Evolutionary conservation across 2,113 vertebrate species (phyloP).

Genomic region (Empidonax traillii): DNA sequence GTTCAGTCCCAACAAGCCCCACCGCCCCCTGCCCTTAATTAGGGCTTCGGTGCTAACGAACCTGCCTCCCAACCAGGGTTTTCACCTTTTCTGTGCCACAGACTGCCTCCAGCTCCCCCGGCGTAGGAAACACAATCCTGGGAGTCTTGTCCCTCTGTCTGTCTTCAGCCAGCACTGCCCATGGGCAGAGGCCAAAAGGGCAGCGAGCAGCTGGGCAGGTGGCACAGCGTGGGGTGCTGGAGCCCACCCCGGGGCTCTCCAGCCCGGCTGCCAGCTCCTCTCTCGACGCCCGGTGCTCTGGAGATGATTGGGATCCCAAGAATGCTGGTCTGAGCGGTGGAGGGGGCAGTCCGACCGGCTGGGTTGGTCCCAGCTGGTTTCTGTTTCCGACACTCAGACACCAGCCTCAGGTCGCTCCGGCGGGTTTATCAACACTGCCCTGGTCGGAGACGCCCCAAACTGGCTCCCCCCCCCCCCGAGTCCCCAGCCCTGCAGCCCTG

Average conservation of each 20-base stretch:
- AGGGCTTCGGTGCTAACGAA: background rate
- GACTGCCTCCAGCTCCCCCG: background rate
- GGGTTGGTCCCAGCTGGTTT: conserved; percentile 66
- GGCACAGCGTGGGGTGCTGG: background rate
- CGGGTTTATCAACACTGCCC: conserved; percentile 25
- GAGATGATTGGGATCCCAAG: conserved; percentile 50
- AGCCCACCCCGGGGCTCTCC: conserved; percentile 16
- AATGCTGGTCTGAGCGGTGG: conserved; percentile 30
- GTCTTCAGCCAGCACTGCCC: background rate
- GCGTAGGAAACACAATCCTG: background rate
- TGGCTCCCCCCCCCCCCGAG: background rate
- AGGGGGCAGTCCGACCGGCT: conserved; percentile 66
- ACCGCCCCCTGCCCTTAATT: background rate
- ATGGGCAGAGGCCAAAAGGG: background rate
- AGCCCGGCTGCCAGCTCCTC: background rate
- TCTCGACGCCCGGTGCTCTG: background rate
- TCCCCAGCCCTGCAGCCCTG: background rate
- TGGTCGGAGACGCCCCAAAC: background rate
- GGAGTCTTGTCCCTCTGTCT: background rate
- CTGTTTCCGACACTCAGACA: conserved; percentile 64
- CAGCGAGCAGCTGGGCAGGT: background rate
- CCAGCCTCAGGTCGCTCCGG: conserved; percentile 33
- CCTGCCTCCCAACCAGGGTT: background rate
- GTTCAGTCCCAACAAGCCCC: background rate
- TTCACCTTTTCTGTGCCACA: background rate